A percentile compares a stretch with the other conserved stretches of the same genome.
These are phyloP conservation scores for Tachina grossa DNA, from an alignment of 2,888 invertebrate species.

Conservation along the genomic window DNA sequence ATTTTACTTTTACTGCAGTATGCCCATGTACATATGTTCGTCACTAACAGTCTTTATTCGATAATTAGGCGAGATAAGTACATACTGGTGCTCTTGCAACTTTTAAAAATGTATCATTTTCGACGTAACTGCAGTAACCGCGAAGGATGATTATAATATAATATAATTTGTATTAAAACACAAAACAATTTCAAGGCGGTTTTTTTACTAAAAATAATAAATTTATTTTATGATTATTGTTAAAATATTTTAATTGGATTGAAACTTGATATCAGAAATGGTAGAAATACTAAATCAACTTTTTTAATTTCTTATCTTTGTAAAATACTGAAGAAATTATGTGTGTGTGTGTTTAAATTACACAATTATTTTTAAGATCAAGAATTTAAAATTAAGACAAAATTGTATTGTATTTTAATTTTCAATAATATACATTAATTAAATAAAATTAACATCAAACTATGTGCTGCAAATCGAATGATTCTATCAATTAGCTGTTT, in stretches of 20 bases:
- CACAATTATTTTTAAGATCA: conserved; percentile 1
- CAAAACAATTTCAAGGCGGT: too few relatives aligned
- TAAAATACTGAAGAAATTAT: conserved; percentile 19
- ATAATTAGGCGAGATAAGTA: too few relatives aligned
- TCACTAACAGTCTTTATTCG: too few relatives aligned
- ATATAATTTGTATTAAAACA: not conserved
- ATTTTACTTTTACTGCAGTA: too few relatives aligned
- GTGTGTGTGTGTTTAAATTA: conserved; percentile 27
- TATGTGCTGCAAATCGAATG: too few relatives aligned
- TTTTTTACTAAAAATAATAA: not conserved
- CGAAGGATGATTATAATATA: not conserved
- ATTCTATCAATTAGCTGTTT: too few relatives aligned
- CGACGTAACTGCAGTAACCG: too few relatives aligned
- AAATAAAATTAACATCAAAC: conserved; percentile 12
- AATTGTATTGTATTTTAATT: conserved; percentile 50
- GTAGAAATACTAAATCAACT: not conserved
- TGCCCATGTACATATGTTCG: too few relatives aligned
- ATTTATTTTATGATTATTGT: not conserved
- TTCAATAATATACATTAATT: conserved; percentile 47
- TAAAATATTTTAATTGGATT: not conserved
- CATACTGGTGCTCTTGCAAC: too few relatives aligned
- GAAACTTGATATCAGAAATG: not conserved
- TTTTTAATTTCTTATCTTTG: conserved; percentile 11
- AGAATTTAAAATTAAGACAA: conserved; percentile 40
- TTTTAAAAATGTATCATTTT: too few relatives aligned